Evolutionary conservation across 1,140 invertebrate genomes (phyloP), one percentile per base, ranked within the genome.

Genomic region (Apis florea): DNA sequence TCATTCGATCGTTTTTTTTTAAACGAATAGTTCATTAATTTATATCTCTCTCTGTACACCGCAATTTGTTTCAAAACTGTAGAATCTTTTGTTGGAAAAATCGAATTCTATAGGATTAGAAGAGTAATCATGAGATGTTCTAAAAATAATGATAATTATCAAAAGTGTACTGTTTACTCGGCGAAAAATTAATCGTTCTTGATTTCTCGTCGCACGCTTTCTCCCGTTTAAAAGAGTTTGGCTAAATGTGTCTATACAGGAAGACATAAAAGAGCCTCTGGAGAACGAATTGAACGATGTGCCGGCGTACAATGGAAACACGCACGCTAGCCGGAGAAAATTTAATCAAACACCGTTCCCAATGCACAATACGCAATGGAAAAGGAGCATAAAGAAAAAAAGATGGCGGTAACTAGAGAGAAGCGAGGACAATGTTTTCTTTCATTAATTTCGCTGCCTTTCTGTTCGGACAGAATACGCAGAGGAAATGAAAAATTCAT

Each of bases 261-360:
- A 66, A 19, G 61, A 49, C 31, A 21, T 5, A 53, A 40, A 40
- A 56, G 24, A 17, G 13, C 24, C 24, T 12, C 12, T 13, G 40
- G 10, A 58, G 8, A 19, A 26, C n/a, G 15, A 79, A 73, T 56
- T 64, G 53, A 31, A 54, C 47, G 66, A 67, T 12, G 24, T 24
- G 54, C 17, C 21, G 21, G 24, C n/a, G 10, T 61, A 24, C 49
- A 13, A 15, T 31, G 13, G 67, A 24, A 24, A n/a, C 69, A 54
- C 47, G 47, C 21, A 17, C 54, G 11, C 13, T 58, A 11, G n/a
- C 31, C 15, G 26, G 77, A 26, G 40, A 31, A 80, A 74, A 80
- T 80, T 80, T 73, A 80, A 80, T 80, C 59, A 64, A 80, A 51
- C 70, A n/a, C 47, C 17, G 69, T 26, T 64, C n/a, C 3, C 78